A percentile compares a stretch with the other conserved stretches of the same genome.
phyloP scores from a whole-genome alignment of 2,113 vertebrate genomes.

The Limnothrissa miodon region DNA sequence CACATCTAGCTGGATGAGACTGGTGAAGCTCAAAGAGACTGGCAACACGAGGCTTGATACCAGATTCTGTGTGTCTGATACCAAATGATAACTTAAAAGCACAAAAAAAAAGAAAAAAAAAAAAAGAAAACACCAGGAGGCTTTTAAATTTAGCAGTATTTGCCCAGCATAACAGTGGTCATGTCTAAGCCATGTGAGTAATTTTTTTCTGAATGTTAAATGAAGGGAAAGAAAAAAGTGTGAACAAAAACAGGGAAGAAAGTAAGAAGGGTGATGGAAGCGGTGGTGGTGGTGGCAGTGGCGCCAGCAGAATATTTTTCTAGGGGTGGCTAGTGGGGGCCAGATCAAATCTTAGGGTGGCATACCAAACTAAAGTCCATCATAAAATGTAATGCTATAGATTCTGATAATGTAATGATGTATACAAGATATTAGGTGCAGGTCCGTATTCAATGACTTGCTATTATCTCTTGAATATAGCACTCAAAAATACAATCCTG shows the following conservation, averaged over 20 bases:
- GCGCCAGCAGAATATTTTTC: too few relatives aligned
- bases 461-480: too few relatives aligned
- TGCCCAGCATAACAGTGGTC: not conserved
- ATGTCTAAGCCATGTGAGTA: not conserved
- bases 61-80: not conserved
- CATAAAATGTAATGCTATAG: too few relatives aligned
- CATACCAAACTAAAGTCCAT: too few relatives aligned
- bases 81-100: not conserved
- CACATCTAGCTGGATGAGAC: not conserved
- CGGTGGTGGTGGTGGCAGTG: too few relatives aligned
- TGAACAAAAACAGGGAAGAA: slow-evolving; percentile 28
- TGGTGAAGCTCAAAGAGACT: not conserved
- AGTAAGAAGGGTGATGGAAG: not conserved
- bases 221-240: slow-evolving; percentile 36
- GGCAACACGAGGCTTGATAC: not conserved
- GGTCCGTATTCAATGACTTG: too few relatives aligned
- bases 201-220: not conserved
- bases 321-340: too few relatives aligned
- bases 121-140: not conserved
- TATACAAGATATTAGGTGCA: too few relatives aligned
- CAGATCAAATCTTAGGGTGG: too few relatives aligned
- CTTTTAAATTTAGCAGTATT: not conserved
- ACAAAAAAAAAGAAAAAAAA: not conserved
- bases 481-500: too few relatives aligned
- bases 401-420: too few relatives aligned